phyloP scores from a whole-genome alignment of 2,888 invertebrate species.

The Macrosiphum euphorbiae region DNA sequence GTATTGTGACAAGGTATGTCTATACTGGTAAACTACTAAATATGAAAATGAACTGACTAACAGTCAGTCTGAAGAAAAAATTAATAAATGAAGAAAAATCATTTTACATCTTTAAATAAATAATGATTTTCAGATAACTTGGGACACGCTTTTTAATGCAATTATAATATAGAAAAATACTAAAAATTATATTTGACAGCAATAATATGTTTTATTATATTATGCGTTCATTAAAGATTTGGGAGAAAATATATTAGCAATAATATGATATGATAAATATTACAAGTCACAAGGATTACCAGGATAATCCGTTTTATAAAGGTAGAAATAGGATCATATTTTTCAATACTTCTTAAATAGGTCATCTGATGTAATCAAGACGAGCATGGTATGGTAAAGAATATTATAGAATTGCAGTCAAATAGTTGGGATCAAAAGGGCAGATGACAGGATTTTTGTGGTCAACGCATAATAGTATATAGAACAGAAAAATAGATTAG shows the following conservation, averaged over 20 bases:
- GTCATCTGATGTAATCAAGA: not conserved
- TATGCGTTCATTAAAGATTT: not conserved
- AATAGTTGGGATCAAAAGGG: constrained; percentile 28
- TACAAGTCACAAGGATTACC: not conserved
- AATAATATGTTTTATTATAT: not conserved
- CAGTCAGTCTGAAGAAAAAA: not conserved
- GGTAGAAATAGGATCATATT: not conserved
- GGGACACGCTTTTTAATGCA: not conserved
- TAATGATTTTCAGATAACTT: not conserved
- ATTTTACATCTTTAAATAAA: not conserved
- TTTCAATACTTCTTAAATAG: not conserved
- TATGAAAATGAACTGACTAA: not conserved
- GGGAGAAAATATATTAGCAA: not conserved
- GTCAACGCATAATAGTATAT: not conserved
- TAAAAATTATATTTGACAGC: not conserved
- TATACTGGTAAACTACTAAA: not conserved
- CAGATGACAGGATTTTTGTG: not conserved
- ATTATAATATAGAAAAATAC: not conserved
- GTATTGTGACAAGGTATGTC: not conserved
- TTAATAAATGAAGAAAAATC: not conserved
- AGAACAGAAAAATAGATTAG: too few relatives aligned
- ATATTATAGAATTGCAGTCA: constrained; percentile 24
- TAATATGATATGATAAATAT: not conserved
- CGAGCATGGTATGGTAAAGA: not conserved
- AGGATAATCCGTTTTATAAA: constrained; percentile 8